These are phyloP conservation scores for Pachyrhynchus sulphureomaculatus DNA, from an alignment of 1,140 invertebrate genomes.

Conservation along the genomic window DNA sequence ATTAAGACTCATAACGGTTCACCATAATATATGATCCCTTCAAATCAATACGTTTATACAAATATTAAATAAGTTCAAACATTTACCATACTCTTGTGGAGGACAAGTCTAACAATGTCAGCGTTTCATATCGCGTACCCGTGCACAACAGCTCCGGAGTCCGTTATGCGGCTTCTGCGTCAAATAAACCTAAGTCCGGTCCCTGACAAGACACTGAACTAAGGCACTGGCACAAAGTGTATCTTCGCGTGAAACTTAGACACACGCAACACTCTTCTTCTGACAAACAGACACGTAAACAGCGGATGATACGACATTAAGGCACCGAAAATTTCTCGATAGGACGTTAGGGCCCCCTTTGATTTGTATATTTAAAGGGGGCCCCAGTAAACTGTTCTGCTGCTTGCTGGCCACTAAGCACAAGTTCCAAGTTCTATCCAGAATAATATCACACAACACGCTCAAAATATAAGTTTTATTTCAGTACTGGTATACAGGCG, in stretches of 20 bases:
- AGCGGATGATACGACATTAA: neutral
- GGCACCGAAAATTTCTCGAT: neutral
- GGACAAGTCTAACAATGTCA: no score
- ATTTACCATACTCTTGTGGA: no score
- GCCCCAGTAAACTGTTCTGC: conserved; percentile 32
- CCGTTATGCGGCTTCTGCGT: neutral
- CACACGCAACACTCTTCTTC: conserved; percentile 1
- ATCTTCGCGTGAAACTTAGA: conserved; percentile 1
- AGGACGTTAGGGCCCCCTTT: conserved; percentile 14
- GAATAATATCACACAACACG: conserved; percentile 47
- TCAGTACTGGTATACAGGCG: conserved; percentile 51
- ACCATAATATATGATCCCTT: no score
- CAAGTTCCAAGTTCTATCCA: conserved; percentile 45
- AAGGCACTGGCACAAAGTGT: conserved; percentile 23
- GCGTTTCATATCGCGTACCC: no score
- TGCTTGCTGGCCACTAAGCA: conserved; percentile 49
- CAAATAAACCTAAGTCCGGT: conserved; percentile 15
- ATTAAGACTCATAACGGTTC: no score
- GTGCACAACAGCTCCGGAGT: no score
- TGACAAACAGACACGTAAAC: conserved; percentile 9
- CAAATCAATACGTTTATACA: no score
- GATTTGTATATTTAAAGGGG: conserved; percentile 3
- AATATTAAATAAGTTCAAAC: no score
- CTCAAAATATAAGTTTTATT: conserved; percentile 54
- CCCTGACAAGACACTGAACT: neutral